Evolutionary conservation across 2,797 vertebrate genomes (phyloP).

Genomic region (Platalea minor): DNA sequence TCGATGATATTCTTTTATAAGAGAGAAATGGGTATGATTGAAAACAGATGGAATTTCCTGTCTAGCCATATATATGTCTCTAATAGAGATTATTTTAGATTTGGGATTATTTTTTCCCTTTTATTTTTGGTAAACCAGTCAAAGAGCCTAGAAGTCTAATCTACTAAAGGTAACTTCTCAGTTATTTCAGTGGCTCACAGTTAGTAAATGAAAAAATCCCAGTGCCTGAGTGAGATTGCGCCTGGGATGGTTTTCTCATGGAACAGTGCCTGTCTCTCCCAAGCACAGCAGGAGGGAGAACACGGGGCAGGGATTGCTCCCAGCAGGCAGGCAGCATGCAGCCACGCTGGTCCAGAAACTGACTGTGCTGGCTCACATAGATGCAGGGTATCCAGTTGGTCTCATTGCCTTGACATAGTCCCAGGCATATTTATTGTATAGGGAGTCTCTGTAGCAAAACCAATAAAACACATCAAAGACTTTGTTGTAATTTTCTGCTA

Average conservation of each 20-base stretch:
- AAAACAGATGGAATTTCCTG: neutral
- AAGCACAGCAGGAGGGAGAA: neutral
- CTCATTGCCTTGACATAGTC: neutral
- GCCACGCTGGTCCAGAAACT: accelerated
- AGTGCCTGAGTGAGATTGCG: neutral
- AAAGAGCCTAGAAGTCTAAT: neutral
- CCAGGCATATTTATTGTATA: neutral
- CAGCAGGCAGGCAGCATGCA: neutral
- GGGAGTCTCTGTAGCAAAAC: neutral
- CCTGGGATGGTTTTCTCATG: neutral
- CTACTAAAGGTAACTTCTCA: neutral
- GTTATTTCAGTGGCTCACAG: neutral
- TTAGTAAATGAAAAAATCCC: neutral
- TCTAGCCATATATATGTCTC: neutral
- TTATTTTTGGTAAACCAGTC: neutral
- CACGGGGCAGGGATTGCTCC: neutral
- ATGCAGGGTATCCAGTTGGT: neutral
- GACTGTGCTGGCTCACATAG: accelerated
- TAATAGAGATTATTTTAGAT: neutral
- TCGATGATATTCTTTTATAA: neutral
- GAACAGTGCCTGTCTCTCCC: neutral
- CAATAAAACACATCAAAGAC: neutral
- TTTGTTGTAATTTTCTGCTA: neutral
- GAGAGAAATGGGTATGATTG: neutral
- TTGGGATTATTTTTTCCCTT: neutral